Base-by-base conservation (phyloP, 1,140 invertebrate genomes). In the Drosophila sechellia region DNA sequence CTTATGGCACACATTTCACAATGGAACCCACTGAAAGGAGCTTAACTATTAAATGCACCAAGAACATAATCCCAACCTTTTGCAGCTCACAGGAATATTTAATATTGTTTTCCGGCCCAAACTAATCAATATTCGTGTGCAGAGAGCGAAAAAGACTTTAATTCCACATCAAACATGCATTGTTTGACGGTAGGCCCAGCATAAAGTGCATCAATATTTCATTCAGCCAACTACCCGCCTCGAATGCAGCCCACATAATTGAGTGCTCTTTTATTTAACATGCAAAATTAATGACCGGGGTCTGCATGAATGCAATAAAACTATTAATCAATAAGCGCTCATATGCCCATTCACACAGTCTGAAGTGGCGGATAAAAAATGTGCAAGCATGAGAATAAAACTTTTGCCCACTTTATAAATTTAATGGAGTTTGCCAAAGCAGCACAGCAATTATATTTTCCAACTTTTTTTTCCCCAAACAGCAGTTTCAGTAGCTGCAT, bases 401-500 rank as follows among this genome's bases (percentile, higher is more conserved):
- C 25, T 64, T 70, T 71, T 66, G 49, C 54, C 48, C 83, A 87
- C 75, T 86, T 86, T 76, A 83, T 83, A 77, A 76, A 79, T 83
- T 87, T 77, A 87, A 83, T 83, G 52, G 70, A 70, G 71, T 76
- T 76, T 50, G 68, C 60, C 69, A 83, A 76, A 78, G 59, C 64
- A 87, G 75, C 40, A 35, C 81, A 48, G 83, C 79, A 86, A 89
- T 87, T 86, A 86, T 89, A 77, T 71, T 87, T 86, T 69, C 61
- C 76, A 87, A 87, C 73, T 81, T 81, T 86, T 87, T 87, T 74
- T 34, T 10, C 0, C 52, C 52, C 74, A 60, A 71, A 63, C 37
- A 61, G 58, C 22, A 56, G 31, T 12, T 27, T 25, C 25, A 56
- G 25, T 13, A 40, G 45, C 57, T 22, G 34, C 15, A 20, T 15